Evolutionary conservation across 2,797 vertebrate species (phyloP).

Genomic region (Macroramphosus scolopax): DNA sequence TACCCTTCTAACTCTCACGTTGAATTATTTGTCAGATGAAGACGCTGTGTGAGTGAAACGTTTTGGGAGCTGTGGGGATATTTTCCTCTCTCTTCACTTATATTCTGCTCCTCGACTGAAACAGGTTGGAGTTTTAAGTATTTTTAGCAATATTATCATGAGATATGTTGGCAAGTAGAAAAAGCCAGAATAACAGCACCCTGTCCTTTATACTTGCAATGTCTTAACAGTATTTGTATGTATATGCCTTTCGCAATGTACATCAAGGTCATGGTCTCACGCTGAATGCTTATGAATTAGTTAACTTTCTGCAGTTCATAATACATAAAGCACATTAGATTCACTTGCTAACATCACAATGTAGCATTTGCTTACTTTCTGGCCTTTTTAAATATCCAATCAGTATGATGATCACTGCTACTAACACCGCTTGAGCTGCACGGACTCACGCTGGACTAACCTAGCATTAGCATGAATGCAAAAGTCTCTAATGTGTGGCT

Average conservation of each 20-base stretch:
- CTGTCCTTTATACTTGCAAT: too few relatives aligned
- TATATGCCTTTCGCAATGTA: constrained; percentile 17
- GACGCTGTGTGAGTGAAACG: too few relatives aligned
- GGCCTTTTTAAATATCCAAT: constrained; percentile 9
- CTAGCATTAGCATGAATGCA: constrained; percentile 40
- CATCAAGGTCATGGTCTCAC: constrained; percentile 22
- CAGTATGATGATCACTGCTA: constrained; percentile 17
- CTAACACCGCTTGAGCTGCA: constrained; percentile 46
- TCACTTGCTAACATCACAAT: constrained; percentile 7
- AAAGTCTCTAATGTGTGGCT: constrained; percentile 73
- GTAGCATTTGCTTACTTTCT: constrained; percentile 6
- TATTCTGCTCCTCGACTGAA: too few relatives aligned
- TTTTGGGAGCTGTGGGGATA: too few relatives aligned
- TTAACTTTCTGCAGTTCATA: background rate
- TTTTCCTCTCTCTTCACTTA: too few relatives aligned
- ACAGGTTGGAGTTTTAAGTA: too few relatives aligned
- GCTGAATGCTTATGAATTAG: constrained; percentile 26
- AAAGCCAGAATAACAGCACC: constrained; percentile 1
- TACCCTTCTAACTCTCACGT: too few relatives aligned
- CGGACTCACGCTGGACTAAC: constrained; percentile 51
- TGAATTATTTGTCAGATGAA: too few relatives aligned
- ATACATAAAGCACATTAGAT: background rate
- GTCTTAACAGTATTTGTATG: constrained; percentile 25
- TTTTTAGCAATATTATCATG: too few relatives aligned
- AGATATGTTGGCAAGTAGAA: constrained; percentile 30